A percentile compares a stretch with the other conserved stretches of the same genome.
Evolutionary conservation across 2,797 vertebrate species (phyloP).

Genomic region (Danio tinwini): DNA sequence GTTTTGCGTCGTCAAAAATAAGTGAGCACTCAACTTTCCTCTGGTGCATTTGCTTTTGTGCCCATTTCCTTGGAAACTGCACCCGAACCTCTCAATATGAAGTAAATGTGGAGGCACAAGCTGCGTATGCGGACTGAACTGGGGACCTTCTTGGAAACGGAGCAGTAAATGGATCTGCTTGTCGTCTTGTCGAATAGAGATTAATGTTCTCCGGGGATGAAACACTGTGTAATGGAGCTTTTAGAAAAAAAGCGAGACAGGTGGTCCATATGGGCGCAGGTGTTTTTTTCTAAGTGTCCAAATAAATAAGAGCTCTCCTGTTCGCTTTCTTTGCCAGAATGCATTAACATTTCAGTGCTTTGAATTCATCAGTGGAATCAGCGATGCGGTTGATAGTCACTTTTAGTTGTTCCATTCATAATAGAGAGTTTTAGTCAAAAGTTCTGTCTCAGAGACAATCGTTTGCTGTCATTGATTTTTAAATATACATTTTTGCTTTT

Average conservation of each 20-base stretch:
- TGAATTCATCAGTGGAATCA: conserved; percentile 8
- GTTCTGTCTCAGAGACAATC: too few relatives aligned
- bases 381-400: neutral
- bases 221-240: neutral
- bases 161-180: conserved; percentile 46
- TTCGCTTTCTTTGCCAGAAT: neutral
- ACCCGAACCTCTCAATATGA: conserved; percentile 9
- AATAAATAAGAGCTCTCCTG: neutral
- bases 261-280: neutral
- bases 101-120: conserved; percentile 11
- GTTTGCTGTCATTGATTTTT: too few relatives aligned
- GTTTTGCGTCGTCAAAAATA: neutral
- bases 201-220: conserved; percentile 19
- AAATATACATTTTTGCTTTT: too few relatives aligned
- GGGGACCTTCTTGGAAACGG: neutral
- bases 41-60: neutral
- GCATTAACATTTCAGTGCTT: neutral
- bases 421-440: neutral
- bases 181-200: conserved; percentile 25
- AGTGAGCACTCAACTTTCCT: conserved; percentile 2
- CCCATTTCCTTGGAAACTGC: conserved; percentile 35
- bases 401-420: neutral
- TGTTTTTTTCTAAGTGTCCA: neutral
- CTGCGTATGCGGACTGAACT: conserved; percentile 22
- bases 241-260: neutral